Percentiles rank a stretch among this genome's conserved stretches.
phyloP scores from a whole-genome alignment of 2,797 vertebrate genomes.

The Mycteria americana region DNA sequence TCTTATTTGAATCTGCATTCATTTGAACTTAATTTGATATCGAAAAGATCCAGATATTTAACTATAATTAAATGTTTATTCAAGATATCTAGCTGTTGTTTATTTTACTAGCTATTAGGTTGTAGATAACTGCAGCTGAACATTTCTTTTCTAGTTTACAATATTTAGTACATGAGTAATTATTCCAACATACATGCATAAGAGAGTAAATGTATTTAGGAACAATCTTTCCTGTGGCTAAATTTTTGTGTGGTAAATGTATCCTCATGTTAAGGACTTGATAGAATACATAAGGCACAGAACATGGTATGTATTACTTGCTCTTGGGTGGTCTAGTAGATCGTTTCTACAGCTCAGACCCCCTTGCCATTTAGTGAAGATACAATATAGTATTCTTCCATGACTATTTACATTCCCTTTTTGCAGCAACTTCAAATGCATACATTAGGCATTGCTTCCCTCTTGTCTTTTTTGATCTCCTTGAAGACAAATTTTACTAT shows the following conservation, averaged over 20 bases:
- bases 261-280: not conserved
- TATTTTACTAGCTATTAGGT: not conserved
- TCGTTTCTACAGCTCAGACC: slow-evolving; percentile 4
- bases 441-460: not conserved
- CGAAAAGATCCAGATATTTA: not conserved
- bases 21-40: slow-evolving; percentile 13
- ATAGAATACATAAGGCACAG: slow-evolving; percentile 39
- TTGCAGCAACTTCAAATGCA: slow-evolving; percentile 42
- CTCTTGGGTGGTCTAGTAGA: slow-evolving; percentile 46
- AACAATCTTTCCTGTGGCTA: slow-evolving; percentile 17
- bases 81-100: not conserved
- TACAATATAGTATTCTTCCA: slow-evolving; percentile 50
- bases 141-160: slow-evolving; percentile 1
- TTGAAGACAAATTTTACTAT: not conserved
- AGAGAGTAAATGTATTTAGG: not conserved
- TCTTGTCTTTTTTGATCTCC: slow-evolving; percentile 26
- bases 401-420: slow-evolving; percentile 29
- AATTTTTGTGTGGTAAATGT: slow-evolving; percentile 33
- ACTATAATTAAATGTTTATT: not conserved
- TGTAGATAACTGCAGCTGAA: not conserved
- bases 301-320: slow-evolving; percentile 7
- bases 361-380: not conserved
- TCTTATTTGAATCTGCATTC: slow-evolving; percentile 39
- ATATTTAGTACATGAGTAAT: not conserved
- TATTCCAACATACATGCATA: not conserved